Evolutionary conservation across 2,797 vertebrate genomes (phyloP), one percentile per base, ranked within the genome.

Genomic region (Arctocebus calabarensis): DNA sequence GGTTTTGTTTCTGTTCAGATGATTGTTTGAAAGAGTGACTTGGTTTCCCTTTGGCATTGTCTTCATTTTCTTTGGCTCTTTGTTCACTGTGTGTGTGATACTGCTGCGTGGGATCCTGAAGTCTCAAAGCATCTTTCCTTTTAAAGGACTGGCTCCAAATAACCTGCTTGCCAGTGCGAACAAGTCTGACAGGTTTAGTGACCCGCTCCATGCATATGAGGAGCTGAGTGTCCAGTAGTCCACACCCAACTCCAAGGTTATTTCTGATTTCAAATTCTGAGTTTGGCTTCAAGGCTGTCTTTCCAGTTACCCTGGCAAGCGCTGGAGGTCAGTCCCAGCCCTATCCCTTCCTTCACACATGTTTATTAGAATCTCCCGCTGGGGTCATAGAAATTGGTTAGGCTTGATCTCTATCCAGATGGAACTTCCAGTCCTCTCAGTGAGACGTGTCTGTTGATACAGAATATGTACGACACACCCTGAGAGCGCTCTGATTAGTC

Each of bases 21-120:
- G 95, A 71, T 90, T 97, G 83, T 94, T 97, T 96, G 86, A 97
- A 37, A 79, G 13, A 88, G 84, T 57, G 71, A 92, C 92, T 43
- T 93, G 87, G 17, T 94, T 98, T 96, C 93, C 91, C 64, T 96
- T 66, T 3, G 2, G 61, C 57, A 70, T 68, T 55, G 91, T 97
- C 48, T 96, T 95, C 78, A 88, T 98, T 98, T 98, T 97, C 82
- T 97, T 95, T 96, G 29, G 19, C 45, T 93, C 77, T 96, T 83
- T 74, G 48, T 91, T 95, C 84, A 94, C 83, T 93, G 88, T 57
- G 55, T 88, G 17, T 32, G n/a, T 4, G 5, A 11, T 86, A 86
- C 74, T 66, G 52, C 34, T 92, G 55, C 79, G 96, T 74, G 81
- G 59, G 96, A 97, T 93, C 82, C 97, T 89, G 71, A 84, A 57